phyloP scores from a whole-genome alignment of 2,888 invertebrate genomes.

The Pecten maximus region DNA sequence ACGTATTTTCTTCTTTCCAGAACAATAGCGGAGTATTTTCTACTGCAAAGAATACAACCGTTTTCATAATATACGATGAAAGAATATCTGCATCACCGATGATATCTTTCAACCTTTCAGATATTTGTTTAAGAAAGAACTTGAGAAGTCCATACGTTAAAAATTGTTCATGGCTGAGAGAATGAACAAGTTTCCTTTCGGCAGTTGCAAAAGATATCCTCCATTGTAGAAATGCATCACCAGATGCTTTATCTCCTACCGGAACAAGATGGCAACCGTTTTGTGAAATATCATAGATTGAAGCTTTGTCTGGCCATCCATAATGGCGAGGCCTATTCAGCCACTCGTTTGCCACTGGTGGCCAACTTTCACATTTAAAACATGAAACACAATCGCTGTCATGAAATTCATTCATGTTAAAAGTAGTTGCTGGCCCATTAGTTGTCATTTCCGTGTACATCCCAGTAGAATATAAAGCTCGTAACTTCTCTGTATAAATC shows the following conservation, averaged over 20 bases:
- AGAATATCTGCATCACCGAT: conserved; percentile 38
- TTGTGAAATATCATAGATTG: conserved; percentile 14
- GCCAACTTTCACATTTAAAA: conserved; percentile 13
- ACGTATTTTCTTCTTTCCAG: conserved; percentile 45
- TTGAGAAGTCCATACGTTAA: conserved; percentile 48
- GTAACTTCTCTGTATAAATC: no score
- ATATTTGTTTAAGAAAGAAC: conserved; percentile 44
- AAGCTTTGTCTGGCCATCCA: conserved; percentile 34
- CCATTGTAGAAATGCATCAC: conserved; percentile 42
- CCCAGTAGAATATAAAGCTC: no score
- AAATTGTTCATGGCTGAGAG: conserved; percentile 50
- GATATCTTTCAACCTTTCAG: background rate
- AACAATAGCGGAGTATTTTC: conserved; percentile 42
- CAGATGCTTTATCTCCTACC: conserved; percentile 41
- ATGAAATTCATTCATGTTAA: no score
- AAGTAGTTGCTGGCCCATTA: no score
- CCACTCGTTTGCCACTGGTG: conserved; percentile 30
- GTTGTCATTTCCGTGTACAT: no score
- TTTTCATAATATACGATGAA: conserved; percentile 55
- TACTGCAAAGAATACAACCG: conserved; percentile 47
- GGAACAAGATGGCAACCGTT: conserved; percentile 48
- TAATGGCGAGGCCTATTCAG: background rate
- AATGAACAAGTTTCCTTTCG: conserved; percentile 44
- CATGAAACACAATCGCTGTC: background rate
- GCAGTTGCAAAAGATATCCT: conserved; percentile 52